A percentile compares a stretch with the other conserved stretches of the same genome.
phyloP scores from a whole-genome alignment of 2,113 vertebrate species.

The Ictalurus furcatus region DNA sequence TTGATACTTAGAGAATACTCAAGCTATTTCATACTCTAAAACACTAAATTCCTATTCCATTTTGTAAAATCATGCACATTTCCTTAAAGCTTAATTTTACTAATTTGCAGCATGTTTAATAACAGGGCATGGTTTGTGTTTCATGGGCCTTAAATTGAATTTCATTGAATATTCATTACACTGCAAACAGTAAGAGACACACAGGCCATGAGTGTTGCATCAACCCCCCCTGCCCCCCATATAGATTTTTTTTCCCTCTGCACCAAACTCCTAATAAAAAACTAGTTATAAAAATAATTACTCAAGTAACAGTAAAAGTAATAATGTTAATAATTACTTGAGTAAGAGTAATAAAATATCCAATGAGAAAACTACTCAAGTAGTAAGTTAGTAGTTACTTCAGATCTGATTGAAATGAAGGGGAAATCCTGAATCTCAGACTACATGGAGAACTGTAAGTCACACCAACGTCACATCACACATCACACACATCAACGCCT shows the following conservation, averaged over 20 bases:
- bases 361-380: too few species aligned
- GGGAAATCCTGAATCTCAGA: too few species aligned
- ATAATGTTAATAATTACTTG: too few species aligned
- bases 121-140: neutral
- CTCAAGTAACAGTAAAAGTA: too few species aligned
- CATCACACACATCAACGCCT: too few species aligned
- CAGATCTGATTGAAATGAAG: too few species aligned
- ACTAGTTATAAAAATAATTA: too few species aligned
- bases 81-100: neutral
- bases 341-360: too few species aligned
- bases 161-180: neutral
- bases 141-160: neutral
- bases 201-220: neutral
- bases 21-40: neutral
- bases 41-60: neutral
- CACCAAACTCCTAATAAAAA: neutral
- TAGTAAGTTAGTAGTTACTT: too few species aligned
- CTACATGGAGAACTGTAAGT: too few species aligned
- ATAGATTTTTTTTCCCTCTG: neutral
- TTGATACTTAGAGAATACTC: too few species aligned
- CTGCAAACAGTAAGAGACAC: neutral
- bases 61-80: neutral
- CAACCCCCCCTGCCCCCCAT: neutral
- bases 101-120: neutral
- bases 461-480: too few species aligned